A percentile compares a stretch with the other conserved stretches of the same genome.
These are phyloP conservation scores for Cyprinodon diabolis DNA, from an alignment of 2,797 vertebrate species.

Conservation along the genomic window DNA sequence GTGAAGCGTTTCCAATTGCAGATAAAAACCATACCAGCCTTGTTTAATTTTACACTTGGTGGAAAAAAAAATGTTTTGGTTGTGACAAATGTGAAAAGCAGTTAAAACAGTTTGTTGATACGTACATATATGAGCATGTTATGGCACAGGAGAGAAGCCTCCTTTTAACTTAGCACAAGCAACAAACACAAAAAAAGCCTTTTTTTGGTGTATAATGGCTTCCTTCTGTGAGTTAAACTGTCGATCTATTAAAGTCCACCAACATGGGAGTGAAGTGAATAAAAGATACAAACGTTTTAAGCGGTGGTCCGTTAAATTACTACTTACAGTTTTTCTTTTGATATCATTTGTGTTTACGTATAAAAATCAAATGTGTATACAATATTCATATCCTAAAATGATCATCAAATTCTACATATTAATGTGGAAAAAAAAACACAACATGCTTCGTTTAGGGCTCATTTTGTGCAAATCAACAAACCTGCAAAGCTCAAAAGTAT, in stretches of 20 bases:
- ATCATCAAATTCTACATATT: conserved; percentile 23
- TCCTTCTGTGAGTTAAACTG: conserved; percentile 48
- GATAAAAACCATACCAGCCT: conserved; percentile 76
- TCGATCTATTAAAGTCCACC: conserved; percentile 43
- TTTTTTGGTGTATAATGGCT: conserved; percentile 61
- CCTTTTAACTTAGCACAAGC: conserved; percentile 53
- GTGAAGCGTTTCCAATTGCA: conserved; percentile 80
- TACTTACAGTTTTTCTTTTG: conserved; percentile 18
- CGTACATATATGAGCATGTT: conserved; percentile 51
- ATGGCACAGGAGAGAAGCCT: conserved; percentile 60
- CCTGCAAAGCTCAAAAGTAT: conserved; percentile 39
- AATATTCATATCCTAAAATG: conserved; percentile 27
- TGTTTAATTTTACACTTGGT: conserved; percentile 69
- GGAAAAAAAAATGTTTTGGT: conserved; percentile 66
- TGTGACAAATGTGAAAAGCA: conserved; percentile 62
- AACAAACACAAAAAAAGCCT: conserved; percentile 56
- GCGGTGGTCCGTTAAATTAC: conserved; percentile 25
- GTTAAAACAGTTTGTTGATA: conserved; percentile 65
- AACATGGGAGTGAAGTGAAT: conserved; percentile 49
- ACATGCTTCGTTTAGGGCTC: conserved; percentile 38
- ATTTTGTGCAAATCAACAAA: conserved; percentile 67
- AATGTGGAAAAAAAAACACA: conserved; percentile 24
- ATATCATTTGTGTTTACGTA: conserved; percentile 24
- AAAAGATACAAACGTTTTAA: conserved; percentile 10
- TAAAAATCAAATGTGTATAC: conserved; percentile 20